Evolutionary conservation across 2,113 vertebrate genomes (phyloP), one percentile per base, ranked within the genome.

Genomic region (Syngnathus typhle): DNA sequence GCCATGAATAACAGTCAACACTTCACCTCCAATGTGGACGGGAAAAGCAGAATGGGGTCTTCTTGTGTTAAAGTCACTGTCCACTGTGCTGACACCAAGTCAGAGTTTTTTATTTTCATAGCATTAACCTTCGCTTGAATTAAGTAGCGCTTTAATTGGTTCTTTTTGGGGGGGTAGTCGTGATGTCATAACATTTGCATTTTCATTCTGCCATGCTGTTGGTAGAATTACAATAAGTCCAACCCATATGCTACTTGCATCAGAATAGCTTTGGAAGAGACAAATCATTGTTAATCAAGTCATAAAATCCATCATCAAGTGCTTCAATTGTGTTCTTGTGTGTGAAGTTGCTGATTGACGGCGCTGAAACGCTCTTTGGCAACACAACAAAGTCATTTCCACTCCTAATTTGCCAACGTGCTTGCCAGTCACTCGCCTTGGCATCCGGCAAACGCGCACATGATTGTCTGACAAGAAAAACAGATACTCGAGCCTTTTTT

Each of bases 41-140:
- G 39, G 64, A 75, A 43, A 66, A 60, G 62, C 69, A 60, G 69
- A 71, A 49, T 56, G 62, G 23, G 77, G 82, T 88, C 82, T 76
- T 63, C 72, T 82, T 46, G 51, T 66, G 79, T 85, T 88, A 71
- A 82, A 55, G 67, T 73, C 44, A 47, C 51, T 69, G 79, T 73
- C 82, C 44, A 43, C n/a, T 70, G 79, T 74, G 81, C 79, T 77
- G 84, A 85, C 83, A 84, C 69, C 3, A 32, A 32, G 27, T 32
- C 27, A 32, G 27, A 32, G 27, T 32, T 32, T 32, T 32, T 32
- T 32, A 32, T 32, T 32, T 32, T 32, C 27, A 32, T 32, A 32
- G 27, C 27, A 32, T 32, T 32, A 32, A 32, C 27, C 27, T 32
- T 32, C 27, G 27, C 27, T 32, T 32, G 27, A 32, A 32, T 32